phyloP scores from a whole-genome alignment of 2,113 vertebrate species.

The Rutilus rutilus region DNA sequence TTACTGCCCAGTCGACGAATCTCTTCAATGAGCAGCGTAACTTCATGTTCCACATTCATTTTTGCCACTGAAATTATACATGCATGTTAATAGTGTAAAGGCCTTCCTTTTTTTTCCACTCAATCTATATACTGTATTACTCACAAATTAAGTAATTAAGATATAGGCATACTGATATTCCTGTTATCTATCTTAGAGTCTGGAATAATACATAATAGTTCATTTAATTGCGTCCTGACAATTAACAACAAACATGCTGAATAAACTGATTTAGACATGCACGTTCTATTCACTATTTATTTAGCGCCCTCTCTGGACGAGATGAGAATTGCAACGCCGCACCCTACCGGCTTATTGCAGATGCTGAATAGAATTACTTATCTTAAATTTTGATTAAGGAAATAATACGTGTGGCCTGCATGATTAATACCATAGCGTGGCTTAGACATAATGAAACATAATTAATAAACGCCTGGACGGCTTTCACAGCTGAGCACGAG shows the following conservation, averaged over 20 bases:
- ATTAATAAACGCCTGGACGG: neutral
- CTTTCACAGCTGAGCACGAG: slow-evolving; percentile 24
- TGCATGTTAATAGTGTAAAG: neutral
- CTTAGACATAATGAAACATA: neutral
- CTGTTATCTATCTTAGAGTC: neutral
- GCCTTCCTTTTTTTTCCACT: neutral
- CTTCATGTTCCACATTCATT: slow-evolving; percentile 91
- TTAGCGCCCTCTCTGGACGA: slow-evolving; percentile 16
- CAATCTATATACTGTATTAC: neutral
- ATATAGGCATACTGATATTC: neutral
- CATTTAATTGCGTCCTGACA: neutral
- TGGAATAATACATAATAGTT: neutral
- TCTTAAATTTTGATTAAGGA: neutral
- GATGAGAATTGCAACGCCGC: slow-evolving; percentile 30
- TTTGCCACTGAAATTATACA: slow-evolving; percentile 63
- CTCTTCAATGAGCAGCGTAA: slow-evolving; percentile 86
- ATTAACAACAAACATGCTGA: neutral
- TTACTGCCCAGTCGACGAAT: slow-evolving; percentile 88
- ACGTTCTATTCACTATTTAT: neutral
- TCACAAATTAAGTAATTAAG: neutral
- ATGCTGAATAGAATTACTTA: slow-evolving; percentile 11
- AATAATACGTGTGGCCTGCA: neutral
- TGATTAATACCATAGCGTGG: neutral
- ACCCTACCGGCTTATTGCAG: slow-evolving; percentile 40
- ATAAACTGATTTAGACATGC: neutral